Base-by-base conservation (phyloP, 2,888 invertebrate genomes). In the Biston stratarius region DNA sequence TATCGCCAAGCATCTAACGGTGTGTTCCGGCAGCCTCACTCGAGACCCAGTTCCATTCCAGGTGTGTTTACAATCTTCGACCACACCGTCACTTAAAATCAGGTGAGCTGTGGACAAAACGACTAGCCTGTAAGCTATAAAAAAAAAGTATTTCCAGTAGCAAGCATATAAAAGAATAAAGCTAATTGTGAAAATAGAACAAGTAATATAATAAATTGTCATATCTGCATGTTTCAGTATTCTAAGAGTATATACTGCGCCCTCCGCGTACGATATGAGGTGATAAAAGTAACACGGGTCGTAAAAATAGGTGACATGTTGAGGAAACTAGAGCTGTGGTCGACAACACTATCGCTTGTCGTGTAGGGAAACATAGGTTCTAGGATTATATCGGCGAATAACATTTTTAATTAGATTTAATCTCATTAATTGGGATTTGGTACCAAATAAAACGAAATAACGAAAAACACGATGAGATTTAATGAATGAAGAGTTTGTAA, bases 251-350 rank as follows among this genome's bases (percentile, higher is more conserved):
- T 40, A 36, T 44, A 55, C 55, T 59, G 42, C n/a, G 24, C 24
- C 33, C 59, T 12, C 34, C 53, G 48, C 62, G 47, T 58, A 58
- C 58, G 61, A 67, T 58, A 62, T 60, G 60, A 63, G 59, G 61
- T 62, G 69, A 69, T 69, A 69, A 69, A 62, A 65, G 64, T 69
- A 59, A 69, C 69, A 69, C 59, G 14, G 15, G 34, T 57, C 64
- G 61, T 64, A 61, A 64, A 64, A 62, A 40, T 58, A 61, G 63
- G 64, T 61, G 68, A 57, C 68, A 64, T 40, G 58, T 61, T 36
- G 51, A 58, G 58, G 64, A 56, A 69, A 69, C 64, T 64, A 40
- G 65, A 69, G 48, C 64, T 56, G 60, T 57, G 49, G 63, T 52
- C 56, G 59, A 53, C 60, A 64, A 63, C 60, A 64, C 67, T 64